Base-by-base conservation (phyloP, 2,113 vertebrate genomes). In the Hemichromis elongatus region DNA sequence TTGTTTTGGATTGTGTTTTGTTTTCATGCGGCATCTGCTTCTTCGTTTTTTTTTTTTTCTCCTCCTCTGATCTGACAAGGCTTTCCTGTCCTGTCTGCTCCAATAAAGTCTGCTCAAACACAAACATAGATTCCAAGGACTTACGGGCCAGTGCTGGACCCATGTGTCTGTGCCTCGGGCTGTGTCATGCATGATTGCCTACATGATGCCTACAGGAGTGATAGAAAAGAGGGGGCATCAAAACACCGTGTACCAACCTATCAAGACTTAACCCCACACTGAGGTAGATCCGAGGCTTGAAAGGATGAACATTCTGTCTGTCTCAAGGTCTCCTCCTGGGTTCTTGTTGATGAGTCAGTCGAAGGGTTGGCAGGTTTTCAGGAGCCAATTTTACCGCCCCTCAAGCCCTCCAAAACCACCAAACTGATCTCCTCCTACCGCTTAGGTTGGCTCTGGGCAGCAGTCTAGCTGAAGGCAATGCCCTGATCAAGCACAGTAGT, bases 131-230 rank as follows among this genome's bases (percentile, higher is more conserved):
- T 96, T 97, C 96, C 93, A 91, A 93, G 91, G 95, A 96, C 96
- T 96, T 96, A 91, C 83, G 95, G 94, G 95, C 95, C 92, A 4
- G 89, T 92, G 95, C 96, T 95, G 95, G 95, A 94, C 96, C 95
- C 96, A 96, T 95, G 42, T 96, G 94, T 95, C 92, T 96, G 92
- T 82, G 97, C 97, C 96, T 93, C 95, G 92, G 97, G 97, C 96
- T 93, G 94, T 96, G 96, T 96, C 96, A 96, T 97, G 96, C 96
- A 97, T 97, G 97, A 97, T 97, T 97, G 96, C 96, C 97, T 97
- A 97, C 97, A 97, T 96, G 95, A 97, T 96, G 96, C 97, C 97
- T 96, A 96, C 97, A 97, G 96, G 96, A 97, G 95, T 82, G 88
- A 16, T 61, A 78, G 75, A 42, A 81, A 86, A 81, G 42, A 87